Evolutionary conservation across 2,888 invertebrate genomes (phyloP).

Genomic region (Pheosia gnoma): DNA sequence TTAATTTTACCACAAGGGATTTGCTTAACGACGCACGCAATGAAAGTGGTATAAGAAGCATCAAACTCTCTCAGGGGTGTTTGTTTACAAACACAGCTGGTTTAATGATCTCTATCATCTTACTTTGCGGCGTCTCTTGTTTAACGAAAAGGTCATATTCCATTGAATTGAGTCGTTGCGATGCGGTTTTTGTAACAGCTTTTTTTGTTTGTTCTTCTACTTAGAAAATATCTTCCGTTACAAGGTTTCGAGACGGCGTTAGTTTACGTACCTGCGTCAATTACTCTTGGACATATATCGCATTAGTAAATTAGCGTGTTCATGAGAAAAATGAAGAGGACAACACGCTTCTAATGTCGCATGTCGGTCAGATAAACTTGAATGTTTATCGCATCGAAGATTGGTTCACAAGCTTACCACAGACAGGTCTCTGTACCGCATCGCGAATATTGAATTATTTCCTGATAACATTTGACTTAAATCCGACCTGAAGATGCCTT

Average conservation of each 20-base stretch:
- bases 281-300: neutral
- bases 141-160: neutral
- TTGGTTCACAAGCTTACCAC: too few species aligned
- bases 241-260: neutral
- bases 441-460: too few species aligned
- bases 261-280: neutral
- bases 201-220: neutral
- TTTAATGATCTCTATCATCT: conserved; percentile 16
- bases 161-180: neutral
- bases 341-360: neutral
- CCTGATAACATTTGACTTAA: too few species aligned
- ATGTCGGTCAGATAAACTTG: neutral
- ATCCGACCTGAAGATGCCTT: too few species aligned
- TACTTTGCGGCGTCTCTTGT: neutral
- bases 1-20: conserved; percentile 70
- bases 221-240: neutral
- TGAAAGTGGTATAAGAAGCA: conserved; percentile 7
- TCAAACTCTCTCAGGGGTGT: conserved; percentile 22
- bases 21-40: conserved; percentile 62
- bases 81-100: conserved; percentile 35
- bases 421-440: too few species aligned
- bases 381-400: too few species aligned
- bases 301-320: conserved; percentile 17
- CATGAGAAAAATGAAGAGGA: conserved; percentile 18
- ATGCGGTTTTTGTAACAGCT: neutral